Conservation (phyloP, 2,113 vertebrate genomes). For the Oryzias woworae region DNA sequence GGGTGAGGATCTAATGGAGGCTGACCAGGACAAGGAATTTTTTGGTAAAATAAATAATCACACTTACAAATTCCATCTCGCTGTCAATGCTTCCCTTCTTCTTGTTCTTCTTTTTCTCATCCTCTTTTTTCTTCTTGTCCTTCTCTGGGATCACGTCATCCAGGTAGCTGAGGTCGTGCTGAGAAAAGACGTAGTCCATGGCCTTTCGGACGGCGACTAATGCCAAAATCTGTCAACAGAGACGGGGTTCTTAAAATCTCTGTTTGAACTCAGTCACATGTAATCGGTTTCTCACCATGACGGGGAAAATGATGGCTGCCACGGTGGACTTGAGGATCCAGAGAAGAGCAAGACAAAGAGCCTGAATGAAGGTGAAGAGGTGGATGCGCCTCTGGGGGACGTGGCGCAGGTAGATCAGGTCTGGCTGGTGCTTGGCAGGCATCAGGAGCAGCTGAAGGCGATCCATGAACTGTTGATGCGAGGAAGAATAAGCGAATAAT, state of each 20-base stretch:
- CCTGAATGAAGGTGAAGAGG: slow-evolving; percentile 96
- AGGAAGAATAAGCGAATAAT: too few species aligned
- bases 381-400: slow-evolving; percentile 94
- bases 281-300: slow-evolving; percentile 86
- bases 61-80: slow-evolving; percentile 93
- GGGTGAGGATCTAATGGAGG: slow-evolving; percentile 38
- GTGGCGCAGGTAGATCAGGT: slow-evolving; percentile 96
- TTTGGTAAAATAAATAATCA: neutral
- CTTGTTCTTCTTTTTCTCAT: slow-evolving; percentile 96
- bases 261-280: neutral
- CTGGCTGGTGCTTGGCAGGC: slow-evolving; percentile 97
- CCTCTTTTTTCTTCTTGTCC: slow-evolving; percentile 99
- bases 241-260: neutral
- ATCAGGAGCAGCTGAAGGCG: slow-evolving; percentile 94
- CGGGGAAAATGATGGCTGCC: slow-evolving; percentile 95
- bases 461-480: slow-evolving; percentile 89
- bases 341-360: slow-evolving; percentile 89
- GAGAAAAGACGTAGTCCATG: slow-evolving; percentile 98
- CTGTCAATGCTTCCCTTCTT: slow-evolving; percentile 96
- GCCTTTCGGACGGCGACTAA: slow-evolving; percentile 94
- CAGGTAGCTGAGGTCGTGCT: slow-evolving; percentile 95
- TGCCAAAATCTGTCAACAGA: slow-evolving; percentile 84
- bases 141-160: slow-evolving; percentile 99
- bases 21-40: neutral
- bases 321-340: slow-evolving; percentile 98